Evolutionary conservation across 2,113 vertebrate genomes (phyloP), one percentile per base, ranked within the genome.

Genomic region (Pollimyrus isidori): DNA sequence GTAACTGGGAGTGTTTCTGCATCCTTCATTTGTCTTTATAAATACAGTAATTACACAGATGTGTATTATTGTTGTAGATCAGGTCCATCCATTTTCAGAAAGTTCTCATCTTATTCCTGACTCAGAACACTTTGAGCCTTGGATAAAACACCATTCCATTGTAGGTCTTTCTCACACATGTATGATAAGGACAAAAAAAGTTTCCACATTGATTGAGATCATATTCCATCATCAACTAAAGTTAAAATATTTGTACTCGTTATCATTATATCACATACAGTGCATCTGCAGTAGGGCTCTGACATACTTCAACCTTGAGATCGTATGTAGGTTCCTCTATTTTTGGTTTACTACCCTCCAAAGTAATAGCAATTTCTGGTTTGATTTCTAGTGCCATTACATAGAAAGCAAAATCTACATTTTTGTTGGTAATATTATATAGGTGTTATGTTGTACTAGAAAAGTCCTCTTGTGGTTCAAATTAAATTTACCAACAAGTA

Each of bases 301-400:
- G 88, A 58, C 62, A 58, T 84, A 84, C 83, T 87, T 65, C 11
- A 88, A 90, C 85, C 90, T 92, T 92, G 88, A 90, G 19, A 89
- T 86, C 53, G 42, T 65, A 88, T 90, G 86, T 91, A 89, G 86
- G 83, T 91, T 89, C 65, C 88, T 58, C 69, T 91, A 90, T 93
- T 93, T 93, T 91, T 84, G 69, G 90, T 50, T 87, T 65, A 89
- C 86, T 83, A 89, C 90, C 91, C 92, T 91, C 90, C 89, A 69
- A 86, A 91, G 90, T 87, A 52, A 88, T 90, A 76, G 83, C 87
- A 62, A 89, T 89, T 89, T 91, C 89, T 90, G 80, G 49, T 87
- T 89, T 88, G 62, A 76, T 87, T n/a, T 50, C 17, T 89, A 30
- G 26, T 58, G 58, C 30, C 73, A 42, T 13, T 39, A 42, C 73